Conservation (phyloP, 1,140 invertebrate species). For the Eumaeus atala region DNA sequence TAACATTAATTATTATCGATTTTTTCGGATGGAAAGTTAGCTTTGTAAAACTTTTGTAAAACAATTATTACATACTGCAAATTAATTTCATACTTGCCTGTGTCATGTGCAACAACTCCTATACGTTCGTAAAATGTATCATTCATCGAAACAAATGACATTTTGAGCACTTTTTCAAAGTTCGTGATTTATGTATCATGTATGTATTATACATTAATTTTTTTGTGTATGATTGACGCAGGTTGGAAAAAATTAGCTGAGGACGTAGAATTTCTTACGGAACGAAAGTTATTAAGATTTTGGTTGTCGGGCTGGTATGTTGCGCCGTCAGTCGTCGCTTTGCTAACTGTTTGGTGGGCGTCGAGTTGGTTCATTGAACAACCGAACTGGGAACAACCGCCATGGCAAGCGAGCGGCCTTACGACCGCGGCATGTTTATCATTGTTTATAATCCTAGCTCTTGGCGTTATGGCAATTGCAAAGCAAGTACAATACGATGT, state of each 20-base stretch:
- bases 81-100: too few relatives aligned
- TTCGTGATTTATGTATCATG: too few relatives aligned
- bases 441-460: conserved; percentile 27
- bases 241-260: conserved; percentile 48
- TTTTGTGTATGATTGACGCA: conserved; percentile 23
- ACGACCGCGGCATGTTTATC: conserved; percentile 16
- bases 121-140: background rate
- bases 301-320: conserved; percentile 48
- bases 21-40: too few relatives aligned
- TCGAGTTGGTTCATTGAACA: conserved; percentile 21
- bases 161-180: too few relatives aligned
- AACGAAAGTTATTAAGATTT: conserved; percentile 28
- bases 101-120: too few relatives aligned
- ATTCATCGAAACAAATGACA: too few relatives aligned
- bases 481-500: conserved; percentile 53
- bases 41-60: too few relatives aligned
- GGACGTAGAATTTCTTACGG: conserved; percentile 53
- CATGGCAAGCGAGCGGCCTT: conserved; percentile 31
- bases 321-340: conserved; percentile 26
- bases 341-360: conserved; percentile 39
- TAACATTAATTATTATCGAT: too few relatives aligned
- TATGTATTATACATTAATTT: too few relatives aligned
- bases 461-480: conserved; percentile 34
- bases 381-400: conserved; percentile 26
- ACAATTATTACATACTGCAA: too few relatives aligned